Evolutionary conservation across 2,113 vertebrate genomes (phyloP).

Genomic region (Struthio camelus): DNA sequence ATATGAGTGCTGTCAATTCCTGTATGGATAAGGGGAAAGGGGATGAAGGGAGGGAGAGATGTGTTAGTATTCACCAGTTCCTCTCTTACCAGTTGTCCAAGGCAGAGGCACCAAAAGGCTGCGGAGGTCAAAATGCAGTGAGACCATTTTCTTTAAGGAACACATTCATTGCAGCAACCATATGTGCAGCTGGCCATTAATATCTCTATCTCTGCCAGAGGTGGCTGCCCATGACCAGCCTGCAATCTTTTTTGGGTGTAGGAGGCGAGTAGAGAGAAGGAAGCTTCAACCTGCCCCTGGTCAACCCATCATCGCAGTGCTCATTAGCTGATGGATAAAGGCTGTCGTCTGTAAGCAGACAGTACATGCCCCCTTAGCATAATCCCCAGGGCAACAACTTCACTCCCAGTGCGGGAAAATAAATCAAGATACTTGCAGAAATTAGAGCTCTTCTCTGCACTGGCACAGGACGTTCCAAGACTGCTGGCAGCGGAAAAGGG

Average conservation of each 20-base stretch:
- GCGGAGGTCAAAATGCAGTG: background rate
- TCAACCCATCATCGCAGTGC: background rate
- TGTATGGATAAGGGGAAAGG: background rate
- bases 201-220: background rate
- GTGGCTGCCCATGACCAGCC: background rate
- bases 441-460: background rate
- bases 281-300: background rate
- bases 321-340: background rate
- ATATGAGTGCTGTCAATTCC: background rate
- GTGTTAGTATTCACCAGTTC: background rate
- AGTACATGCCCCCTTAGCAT: fast-evolving
- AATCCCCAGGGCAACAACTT: background rate
- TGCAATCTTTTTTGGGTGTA: background rate
- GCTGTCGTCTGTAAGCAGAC: background rate
- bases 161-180: background rate
- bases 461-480: background rate
- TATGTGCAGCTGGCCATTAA: background rate
- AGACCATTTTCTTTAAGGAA: background rate
- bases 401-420: background rate
- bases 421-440: background rate
- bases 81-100: background rate
- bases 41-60: background rate
- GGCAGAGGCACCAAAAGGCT: background rate
- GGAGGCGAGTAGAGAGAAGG: background rate
- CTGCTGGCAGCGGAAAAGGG: background rate